A percentile compares a stretch with the other conserved stretches of the same genome.
Conservation (phyloP, 37 sponge, comb jelly and placozoan species). For the Eunapius fragilis region DNA sequence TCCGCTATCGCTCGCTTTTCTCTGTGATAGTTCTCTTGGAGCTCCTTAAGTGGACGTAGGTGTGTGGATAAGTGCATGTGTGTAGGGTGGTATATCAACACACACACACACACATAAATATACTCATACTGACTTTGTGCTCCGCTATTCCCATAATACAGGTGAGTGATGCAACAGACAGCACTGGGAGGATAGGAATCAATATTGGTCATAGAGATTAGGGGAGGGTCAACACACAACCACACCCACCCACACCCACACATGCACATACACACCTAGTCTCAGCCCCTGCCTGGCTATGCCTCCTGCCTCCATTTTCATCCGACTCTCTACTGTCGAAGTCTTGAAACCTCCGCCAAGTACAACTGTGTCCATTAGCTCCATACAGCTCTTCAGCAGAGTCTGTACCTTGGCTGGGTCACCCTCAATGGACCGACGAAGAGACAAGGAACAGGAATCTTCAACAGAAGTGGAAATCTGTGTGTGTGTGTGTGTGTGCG, state of each 20-base stretch:
- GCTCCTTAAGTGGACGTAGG: constrained; percentile 2
- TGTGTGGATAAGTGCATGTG: neutral
- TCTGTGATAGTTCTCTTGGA: constrained; percentile 27
- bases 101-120: neutral
- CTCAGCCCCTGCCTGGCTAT: constrained; percentile 73
- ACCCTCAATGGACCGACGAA: neutral
- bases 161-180: constrained; percentile 30
- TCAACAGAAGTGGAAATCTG: constrained; percentile 4
- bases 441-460: neutral
- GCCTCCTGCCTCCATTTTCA: constrained; percentile 83
- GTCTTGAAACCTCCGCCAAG: constrained; percentile 50
- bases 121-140: constrained; percentile 14
- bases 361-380: constrained; percentile 65
- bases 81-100: neutral
- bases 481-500: neutral
- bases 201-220: neutral
- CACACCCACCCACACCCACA: too few relatives aligned
- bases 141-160: constrained; percentile 12
- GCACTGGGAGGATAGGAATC: constrained; percentile 3
- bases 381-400: constrained; percentile 19
- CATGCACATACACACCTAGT: constrained; percentile 44
- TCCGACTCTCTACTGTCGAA: constrained; percentile 60
- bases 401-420: neutral
- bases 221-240: neutral
- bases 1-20: constrained; percentile 16